Conservation (phyloP, 1,140 invertebrate genomes). For the Drosophila eugracilis region DNA sequence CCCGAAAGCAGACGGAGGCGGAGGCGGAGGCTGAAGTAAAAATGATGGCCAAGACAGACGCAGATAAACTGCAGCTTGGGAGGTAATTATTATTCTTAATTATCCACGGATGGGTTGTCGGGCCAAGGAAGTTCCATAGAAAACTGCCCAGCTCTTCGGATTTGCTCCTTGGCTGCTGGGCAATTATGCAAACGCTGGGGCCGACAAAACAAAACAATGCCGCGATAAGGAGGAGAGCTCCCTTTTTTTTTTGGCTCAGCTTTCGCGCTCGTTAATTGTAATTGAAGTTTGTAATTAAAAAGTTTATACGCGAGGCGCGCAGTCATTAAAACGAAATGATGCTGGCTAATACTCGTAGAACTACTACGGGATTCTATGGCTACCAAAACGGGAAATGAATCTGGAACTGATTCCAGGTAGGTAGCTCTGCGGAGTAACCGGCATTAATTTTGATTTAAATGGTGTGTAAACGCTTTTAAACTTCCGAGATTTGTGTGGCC, state of each 20-base stretch:
- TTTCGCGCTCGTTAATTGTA: conserved; percentile 71
- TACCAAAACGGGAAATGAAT: not conserved
- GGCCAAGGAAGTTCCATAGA: conserved; percentile 7
- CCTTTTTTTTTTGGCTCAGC: conserved; percentile 40
- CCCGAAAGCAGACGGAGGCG: too few relatives aligned
- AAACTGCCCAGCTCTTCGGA: conserved; percentile 6
- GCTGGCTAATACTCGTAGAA: conserved; percentile 60
- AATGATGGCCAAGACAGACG: conserved; percentile 15
- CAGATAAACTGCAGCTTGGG: conserved; percentile 45
- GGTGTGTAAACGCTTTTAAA: conserved; percentile 73
- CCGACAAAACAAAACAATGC: conserved; percentile 23
- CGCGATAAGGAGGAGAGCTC: conserved; percentile 16
- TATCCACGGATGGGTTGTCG: conserved; percentile 36
- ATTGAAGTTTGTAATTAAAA: conserved; percentile 83
- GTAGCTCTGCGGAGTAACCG: conserved; percentile 28
- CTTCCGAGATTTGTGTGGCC: conserved; percentile 56
- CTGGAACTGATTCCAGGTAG: conserved; percentile 13
- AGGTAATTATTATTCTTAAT: conserved; percentile 66
- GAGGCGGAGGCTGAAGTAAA: conserved; percentile 2
- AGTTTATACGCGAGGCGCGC: conserved; percentile 71
- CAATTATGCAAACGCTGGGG: conserved; percentile 63
- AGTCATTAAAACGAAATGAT: conserved; percentile 77
- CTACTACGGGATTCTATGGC: not conserved
- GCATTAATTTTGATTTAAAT: conserved; percentile 79
- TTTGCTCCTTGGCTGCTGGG: conserved; percentile 25